phyloP scores from a whole-genome alignment of 2,113 vertebrate genomes.

The Aix galericulata region DNA sequence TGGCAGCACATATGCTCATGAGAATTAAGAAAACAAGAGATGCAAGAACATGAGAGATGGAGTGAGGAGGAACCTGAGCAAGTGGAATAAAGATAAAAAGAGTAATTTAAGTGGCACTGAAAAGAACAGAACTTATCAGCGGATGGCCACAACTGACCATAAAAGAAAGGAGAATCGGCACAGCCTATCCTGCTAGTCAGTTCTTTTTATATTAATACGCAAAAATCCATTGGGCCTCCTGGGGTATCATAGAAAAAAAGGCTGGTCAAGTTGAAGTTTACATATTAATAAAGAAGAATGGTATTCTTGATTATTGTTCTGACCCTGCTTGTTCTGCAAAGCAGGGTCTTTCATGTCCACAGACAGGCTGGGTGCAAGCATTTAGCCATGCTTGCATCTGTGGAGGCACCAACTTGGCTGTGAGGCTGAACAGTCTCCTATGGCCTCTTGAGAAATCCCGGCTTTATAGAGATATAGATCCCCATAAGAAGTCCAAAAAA shows the following conservation, averaged over 20 bases:
- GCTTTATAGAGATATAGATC: not conserved
- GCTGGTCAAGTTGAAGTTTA: not conserved
- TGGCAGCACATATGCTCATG: not conserved
- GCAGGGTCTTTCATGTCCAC: not conserved
- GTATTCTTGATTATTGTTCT: not conserved
- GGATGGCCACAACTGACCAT: not conserved
- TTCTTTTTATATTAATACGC: not conserved
- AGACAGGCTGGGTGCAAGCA: not conserved
- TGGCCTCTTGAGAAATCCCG: fast-evolving
- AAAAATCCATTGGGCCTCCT: not conserved
- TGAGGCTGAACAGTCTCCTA: not conserved
- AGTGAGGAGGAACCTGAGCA: not conserved
- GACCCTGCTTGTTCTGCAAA: not conserved
- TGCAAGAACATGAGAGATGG: not conserved
- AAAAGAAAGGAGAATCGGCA: not conserved
- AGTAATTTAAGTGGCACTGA: not conserved
- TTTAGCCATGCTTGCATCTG: fast-evolving
- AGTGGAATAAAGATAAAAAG: not conserved
- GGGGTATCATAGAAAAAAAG: not conserved
- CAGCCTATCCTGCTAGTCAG: not conserved
- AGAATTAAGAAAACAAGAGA: not conserved
- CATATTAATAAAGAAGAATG: not conserved
- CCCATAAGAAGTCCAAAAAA: not conserved
- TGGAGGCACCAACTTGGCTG: not conserved
- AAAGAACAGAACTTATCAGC: not conserved